These are phyloP conservation scores for Jordanella pulchra DNA, from an alignment of 2,797 vertebrate species.

Conservation along the genomic window DNA sequence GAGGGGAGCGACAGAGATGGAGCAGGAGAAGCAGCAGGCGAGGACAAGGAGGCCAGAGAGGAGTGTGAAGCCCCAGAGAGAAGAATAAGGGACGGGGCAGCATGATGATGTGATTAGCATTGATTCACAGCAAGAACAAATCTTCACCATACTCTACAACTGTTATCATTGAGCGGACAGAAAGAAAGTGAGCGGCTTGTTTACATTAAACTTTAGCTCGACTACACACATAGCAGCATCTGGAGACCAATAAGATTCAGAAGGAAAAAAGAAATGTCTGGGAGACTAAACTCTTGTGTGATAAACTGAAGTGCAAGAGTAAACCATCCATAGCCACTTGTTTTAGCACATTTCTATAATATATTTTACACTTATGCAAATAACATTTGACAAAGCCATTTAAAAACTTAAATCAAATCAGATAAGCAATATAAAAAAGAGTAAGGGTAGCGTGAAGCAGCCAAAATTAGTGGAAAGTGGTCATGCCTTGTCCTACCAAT, in stretches of 20 bases:
- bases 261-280: constrained; percentile 15
- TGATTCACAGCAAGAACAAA: constrained; percentile 67
- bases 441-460: neutral
- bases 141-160: constrained; percentile 51
- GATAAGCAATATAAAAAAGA: neutral
- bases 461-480: no score
- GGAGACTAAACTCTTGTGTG: constrained; percentile 10
- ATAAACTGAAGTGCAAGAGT: constrained; percentile 23
- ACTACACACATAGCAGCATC: constrained; percentile 35
- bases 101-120: constrained; percentile 71
- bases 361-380: neutral
- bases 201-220: constrained; percentile 57
- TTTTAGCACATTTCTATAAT: constrained; percentile 15
- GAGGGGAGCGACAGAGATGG: constrained; percentile 32
- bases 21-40: constrained; percentile 47
- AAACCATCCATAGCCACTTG: constrained; percentile 15
- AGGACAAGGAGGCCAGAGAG: constrained; percentile 54
- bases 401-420: neutral
- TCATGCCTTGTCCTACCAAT: neutral
- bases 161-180: constrained; percentile 61
- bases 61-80: constrained; percentile 65
- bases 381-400: neutral
- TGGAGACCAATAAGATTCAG: constrained; percentile 28
- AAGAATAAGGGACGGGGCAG: constrained; percentile 35
- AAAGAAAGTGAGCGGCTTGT: constrained; percentile 54